Evolutionary conservation across 2,888 invertebrate species (phyloP), one percentile per base, ranked within the genome.

Genomic region (Ornithoptera priamus): DNA sequence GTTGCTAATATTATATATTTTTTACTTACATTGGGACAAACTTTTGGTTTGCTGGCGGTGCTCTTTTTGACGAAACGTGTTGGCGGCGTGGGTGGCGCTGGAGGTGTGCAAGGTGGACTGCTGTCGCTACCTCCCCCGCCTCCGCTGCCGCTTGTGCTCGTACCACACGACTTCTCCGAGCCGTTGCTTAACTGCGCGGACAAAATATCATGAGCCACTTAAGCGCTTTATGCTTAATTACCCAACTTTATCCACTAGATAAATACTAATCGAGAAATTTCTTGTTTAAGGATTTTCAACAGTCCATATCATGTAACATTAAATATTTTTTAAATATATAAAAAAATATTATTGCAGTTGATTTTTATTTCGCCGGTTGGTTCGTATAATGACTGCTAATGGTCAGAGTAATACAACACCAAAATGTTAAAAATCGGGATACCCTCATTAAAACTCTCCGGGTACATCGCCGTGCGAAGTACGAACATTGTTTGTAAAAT

Each of bases 51-150:
- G 78, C 73, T 81, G 68, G 71, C 78, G 73, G 72, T 80, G 65
- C 81, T 69, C 71, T 84, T 85, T 71, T 78, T 76, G 39, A 81
- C 85, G 30, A 86, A 81, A 30, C 85, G 81, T 15, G 85, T 77
- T 8, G 89, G 88, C 4, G 88, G 90, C 0, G 86, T 85, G 65
- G 82, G 77, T 0, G 85, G 86, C 56, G 86, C 83, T 57, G 91
- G 91, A 46, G 92, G 91, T 74, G 93, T 88, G 83, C 93, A 72
- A 68, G 92, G 89, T 73, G 93, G 86, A 80, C 88, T 84, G 75
- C 85, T 83, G 76, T 89, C 86, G 75, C 84, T 77, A 73, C 77
- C 71, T 77, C 69, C 69, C 3, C 81, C 78, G 71, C 80, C 85
- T 81, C 78, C 76, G 73, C 79, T 84, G 68, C 82, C 77, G 74